Evolutionary conservation across 2,888 invertebrate species (phyloP).

Genomic region (Dicyrtomina minuta): DNA sequence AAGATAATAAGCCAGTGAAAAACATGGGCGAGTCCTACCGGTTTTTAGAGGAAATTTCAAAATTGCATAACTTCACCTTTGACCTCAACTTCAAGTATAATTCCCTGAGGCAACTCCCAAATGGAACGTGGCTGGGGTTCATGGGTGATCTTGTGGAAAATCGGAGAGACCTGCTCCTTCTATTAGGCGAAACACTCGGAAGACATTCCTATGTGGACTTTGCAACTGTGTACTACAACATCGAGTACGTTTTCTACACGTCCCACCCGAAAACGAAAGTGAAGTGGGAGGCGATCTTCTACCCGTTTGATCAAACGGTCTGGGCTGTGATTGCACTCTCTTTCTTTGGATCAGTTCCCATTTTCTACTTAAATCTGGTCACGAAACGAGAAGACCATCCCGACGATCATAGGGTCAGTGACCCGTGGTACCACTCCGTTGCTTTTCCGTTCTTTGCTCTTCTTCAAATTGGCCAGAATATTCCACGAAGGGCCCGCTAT

Average conservation of each 20-base stretch:
- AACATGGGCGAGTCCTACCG: neutral
- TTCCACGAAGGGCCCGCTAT: neutral
- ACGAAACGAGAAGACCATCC: neutral
- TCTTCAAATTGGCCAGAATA: neutral
- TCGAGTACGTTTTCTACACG: neutral
- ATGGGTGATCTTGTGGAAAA: constrained; percentile 1
- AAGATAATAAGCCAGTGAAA: neutral
- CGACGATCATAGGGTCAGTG: neutral
- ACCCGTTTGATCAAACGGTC: constrained; percentile 4
- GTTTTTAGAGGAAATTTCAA: neutral
- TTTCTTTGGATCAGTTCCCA: neutral
- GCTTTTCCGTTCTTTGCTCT: neutral
- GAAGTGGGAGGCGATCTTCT: constrained; percentile 11
- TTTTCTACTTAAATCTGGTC: neutral
- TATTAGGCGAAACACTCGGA: neutral
- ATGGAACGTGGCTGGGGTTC: constrained; percentile 17
- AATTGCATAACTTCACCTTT: neutral
- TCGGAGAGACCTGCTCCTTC: neutral
- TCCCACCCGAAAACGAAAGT: neutral
- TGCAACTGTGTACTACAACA: neutral
- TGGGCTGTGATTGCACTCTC: neutral
- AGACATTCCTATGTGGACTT: neutral
- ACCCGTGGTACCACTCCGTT: neutral
- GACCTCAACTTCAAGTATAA: too few relatives aligned
- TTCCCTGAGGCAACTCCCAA: too few relatives aligned